These are phyloP conservation scores for Myotis brandtii DNA, from an alignment of 2,113 vertebrate genomes.

Conservation along the genomic window DNA sequence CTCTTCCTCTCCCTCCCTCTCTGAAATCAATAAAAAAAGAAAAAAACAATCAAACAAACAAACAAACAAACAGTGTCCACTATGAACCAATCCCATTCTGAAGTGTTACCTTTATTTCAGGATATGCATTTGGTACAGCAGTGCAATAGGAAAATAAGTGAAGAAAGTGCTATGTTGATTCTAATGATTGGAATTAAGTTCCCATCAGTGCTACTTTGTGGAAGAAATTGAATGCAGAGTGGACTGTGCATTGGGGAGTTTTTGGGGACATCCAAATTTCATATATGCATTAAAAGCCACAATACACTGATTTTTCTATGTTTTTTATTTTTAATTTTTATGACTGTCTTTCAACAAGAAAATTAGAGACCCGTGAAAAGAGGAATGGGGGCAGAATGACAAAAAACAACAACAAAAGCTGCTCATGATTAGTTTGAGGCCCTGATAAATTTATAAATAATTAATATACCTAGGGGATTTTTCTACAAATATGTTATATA, in stretches of 20 bases:
- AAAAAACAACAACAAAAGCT: neutral
- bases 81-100: neutral
- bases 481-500: neutral
- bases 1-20: no score
- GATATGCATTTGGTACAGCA: neutral
- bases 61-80: neutral
- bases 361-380: neutral
- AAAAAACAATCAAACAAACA: no score
- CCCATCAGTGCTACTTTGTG: neutral
- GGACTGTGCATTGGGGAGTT: rapidly evolving
- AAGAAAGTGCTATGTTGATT: neutral
- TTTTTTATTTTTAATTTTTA: neutral
- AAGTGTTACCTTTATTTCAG: neutral
- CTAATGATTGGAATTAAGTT: neutral
- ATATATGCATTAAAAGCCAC: neutral
- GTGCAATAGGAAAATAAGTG: neutral
- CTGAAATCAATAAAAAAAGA: no score
- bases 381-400: neutral
- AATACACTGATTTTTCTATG: neutral
- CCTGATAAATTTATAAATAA: neutral
- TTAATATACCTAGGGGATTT: neutral
- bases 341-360: neutral
- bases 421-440: neutral
- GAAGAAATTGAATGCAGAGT: neutral
- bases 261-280: neutral